Base-by-base conservation (phyloP, 2,797 vertebrate species). In the Epinephelus malabaricus region DNA sequence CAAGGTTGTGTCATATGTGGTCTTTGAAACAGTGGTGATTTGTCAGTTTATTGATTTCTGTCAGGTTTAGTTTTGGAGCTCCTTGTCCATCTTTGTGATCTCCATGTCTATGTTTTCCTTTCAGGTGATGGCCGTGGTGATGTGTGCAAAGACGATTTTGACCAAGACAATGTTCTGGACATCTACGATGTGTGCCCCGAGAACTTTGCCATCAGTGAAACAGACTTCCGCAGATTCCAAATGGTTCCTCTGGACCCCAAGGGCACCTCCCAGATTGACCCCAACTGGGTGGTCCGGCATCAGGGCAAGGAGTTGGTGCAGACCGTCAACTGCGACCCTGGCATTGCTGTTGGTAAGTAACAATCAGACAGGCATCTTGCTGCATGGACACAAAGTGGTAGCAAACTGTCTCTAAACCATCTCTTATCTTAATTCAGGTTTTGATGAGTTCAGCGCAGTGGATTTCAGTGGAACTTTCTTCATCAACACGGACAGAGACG, bases 401-500 rank as follows among this genome's bases (percentile, higher is more conserved):
- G 19, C 1, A 8, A 27, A 61, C 18, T 6, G 15, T 63, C 50
- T 73, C 47, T 83, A 66, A 90, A 85, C 79, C 64, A 53, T 85
- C 61, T 62, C 2, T 40, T 40, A 27, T 68, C 43, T 0, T n/a
- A 15, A 19, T 77, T 14, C 74, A 99, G 98, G 98, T 90, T 99
- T 92, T 5, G 98, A 99, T 82, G 97, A 99, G 94, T 99, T 99
- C 91, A 99, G 97, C 59, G 96, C 98, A 0, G 98, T 99, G 87
- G 98, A 99, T 90, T 99, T 99, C 94, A 99, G 98, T 59, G 98
- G 98, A 77, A 99, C 98, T 1, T 99, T 99, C 95, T 99, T 99
- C 91, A 96, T 99, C 91, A 99, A 99, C 90, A 99, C 98, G 0
- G 98, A 99, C 88, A 96, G 98, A 80, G 98, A 99, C 54, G 98